These are phyloP conservation scores for Colletes collaris DNA, from an alignment of 2,888 invertebrate species.

Conservation along the genomic window DNA sequence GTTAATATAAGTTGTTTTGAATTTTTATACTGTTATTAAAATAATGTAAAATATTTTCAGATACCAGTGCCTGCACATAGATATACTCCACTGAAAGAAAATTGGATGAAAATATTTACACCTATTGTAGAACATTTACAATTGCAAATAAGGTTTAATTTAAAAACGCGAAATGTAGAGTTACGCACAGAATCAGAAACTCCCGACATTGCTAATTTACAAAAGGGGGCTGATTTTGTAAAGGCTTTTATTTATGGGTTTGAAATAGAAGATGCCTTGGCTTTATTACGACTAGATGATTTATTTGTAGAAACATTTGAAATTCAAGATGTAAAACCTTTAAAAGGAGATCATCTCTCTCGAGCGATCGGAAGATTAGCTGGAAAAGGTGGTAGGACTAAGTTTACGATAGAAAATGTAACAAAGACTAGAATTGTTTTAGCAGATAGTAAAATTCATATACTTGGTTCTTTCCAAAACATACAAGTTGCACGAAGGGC, in stretches of 20 bases:
- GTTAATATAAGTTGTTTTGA: neutral
- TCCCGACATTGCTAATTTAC: constrained; percentile 94
- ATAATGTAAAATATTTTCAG: constrained; percentile 63
- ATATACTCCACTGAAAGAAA: constrained; percentile 96
- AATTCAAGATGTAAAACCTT: constrained; percentile 96
- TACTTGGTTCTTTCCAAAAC: constrained; percentile 98
- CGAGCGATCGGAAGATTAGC: constrained; percentile 98
- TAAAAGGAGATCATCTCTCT: constrained; percentile 96
- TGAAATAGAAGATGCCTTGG: constrained; percentile 98
- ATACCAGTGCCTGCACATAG: constrained; percentile 96
- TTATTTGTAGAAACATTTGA: constrained; percentile 98
- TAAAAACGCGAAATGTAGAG: constrained; percentile 95
- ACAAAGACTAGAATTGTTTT: constrained; percentile 99
- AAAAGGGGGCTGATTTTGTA: constrained; percentile 99
- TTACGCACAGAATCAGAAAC: constrained; percentile 89
- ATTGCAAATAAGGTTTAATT: constrained; percentile 96
- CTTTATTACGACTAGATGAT: constrained; percentile 96
- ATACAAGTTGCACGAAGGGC: constrained; percentile 97
- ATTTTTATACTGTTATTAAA: neutral
- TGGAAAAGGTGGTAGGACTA: constrained; percentile 98
- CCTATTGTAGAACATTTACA: constrained; percentile 98
- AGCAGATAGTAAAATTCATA: constrained; percentile 98
- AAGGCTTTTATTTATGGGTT: constrained; percentile 98
- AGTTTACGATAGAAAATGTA: constrained; percentile 99
- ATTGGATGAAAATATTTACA: constrained; percentile 98